phyloP scores from a whole-genome alignment of 2,888 invertebrate species.

The Eilema griseolum region DNA sequence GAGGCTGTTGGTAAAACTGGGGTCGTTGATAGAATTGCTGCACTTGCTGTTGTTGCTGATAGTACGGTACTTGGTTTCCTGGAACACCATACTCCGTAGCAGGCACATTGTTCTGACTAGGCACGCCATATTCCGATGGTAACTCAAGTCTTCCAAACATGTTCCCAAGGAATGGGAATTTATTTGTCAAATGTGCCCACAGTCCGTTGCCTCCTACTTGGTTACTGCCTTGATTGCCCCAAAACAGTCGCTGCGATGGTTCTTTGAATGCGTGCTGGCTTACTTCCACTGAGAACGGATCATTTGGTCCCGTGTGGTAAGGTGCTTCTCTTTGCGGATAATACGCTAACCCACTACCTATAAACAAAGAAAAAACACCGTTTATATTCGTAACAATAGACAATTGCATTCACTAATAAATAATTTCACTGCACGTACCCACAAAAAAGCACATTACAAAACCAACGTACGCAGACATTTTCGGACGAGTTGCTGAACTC shows the following conservation, averaged over 20 bases:
- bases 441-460: conserved; percentile 75
- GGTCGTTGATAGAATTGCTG: conserved; percentile 53
- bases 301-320: conserved; percentile 73
- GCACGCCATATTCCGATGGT: conserved; percentile 67
- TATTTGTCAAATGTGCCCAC: conserved; percentile 79
- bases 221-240: conserved; percentile 76
- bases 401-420: conserved; percentile 32
- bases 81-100: conserved; percentile 56
- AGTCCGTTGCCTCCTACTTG: conserved; percentile 80
- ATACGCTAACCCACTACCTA: conserved; percentile 76
- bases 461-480: conserved; percentile 77
- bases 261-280: conserved; percentile 66
- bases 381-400: conserved; percentile 27
- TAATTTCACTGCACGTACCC: conserved; percentile 75
- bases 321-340: conserved; percentile 73
- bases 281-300: conserved; percentile 68
- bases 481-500: conserved; percentile 73
- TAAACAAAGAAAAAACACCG: conserved; percentile 52
- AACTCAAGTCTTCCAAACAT: conserved; percentile 81
- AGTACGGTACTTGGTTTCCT: conserved; percentile 42
- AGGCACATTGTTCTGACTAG: conserved; percentile 54
- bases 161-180: conserved; percentile 77
- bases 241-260: conserved; percentile 78
- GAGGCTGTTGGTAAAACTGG: conserved; percentile 47
- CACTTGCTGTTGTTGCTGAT: conserved; percentile 46